Evolutionary conservation across 2,888 invertebrate species (phyloP).

Genomic region (Onchidella celtica): DNA sequence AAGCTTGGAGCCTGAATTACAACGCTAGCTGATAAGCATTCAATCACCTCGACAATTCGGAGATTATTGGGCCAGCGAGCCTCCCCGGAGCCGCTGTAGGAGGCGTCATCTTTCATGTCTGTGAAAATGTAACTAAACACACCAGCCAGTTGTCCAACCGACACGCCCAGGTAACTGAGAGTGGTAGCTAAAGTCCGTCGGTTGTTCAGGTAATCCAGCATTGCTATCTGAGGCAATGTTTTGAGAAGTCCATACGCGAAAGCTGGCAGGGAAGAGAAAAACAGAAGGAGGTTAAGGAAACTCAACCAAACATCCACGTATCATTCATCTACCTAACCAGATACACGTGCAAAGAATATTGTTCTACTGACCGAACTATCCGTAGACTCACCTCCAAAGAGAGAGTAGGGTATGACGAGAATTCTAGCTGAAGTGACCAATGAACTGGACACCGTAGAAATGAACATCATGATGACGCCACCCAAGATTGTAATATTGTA

Average conservation of each 20-base stretch:
- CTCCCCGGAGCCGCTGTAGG: not conserved
- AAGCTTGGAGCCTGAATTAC: too few relatives aligned
- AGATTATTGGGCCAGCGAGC: constrained; percentile 16
- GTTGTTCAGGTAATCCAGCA: constrained; percentile 26
- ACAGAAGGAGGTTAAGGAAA: not conserved
- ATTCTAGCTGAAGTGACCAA: constrained; percentile 1
- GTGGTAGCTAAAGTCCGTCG: not conserved
- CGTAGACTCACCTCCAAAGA: not conserved
- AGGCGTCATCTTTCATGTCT: constrained; percentile 16
- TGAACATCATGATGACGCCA: not conserved
- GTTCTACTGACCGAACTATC: too few relatives aligned
- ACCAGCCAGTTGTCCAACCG: not conserved
- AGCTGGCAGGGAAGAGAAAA: not conserved
- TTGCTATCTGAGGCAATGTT: not conserved
- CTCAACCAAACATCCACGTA: too few relatives aligned
- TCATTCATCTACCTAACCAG: too few relatives aligned
- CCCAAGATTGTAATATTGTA: not conserved
- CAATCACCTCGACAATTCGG: not conserved
- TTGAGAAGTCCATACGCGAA: constrained; percentile 6
- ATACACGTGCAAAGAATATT: too few relatives aligned
- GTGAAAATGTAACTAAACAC: not conserved
- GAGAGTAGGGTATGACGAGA: constrained; percentile 6
- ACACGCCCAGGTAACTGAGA: not conserved
- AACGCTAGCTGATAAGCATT: too few relatives aligned
- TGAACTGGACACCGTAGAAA: not conserved